These are phyloP conservation scores for Drosophila putrida DNA, from an alignment of 2,888 invertebrate genomes.

Conservation along the genomic window DNA sequence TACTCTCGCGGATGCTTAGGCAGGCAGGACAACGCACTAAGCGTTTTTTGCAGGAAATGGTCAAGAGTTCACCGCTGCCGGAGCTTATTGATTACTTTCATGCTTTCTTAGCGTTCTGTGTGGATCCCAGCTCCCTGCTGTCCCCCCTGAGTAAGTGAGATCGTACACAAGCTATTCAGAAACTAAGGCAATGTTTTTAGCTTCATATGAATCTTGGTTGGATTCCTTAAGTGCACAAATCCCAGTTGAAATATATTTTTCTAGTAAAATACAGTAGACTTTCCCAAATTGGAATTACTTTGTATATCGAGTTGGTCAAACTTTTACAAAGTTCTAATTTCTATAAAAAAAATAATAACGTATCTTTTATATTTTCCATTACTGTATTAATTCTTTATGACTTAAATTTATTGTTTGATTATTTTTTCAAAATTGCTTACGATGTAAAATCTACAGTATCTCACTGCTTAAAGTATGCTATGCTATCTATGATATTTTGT, in stretches of 20 bases:
- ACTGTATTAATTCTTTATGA: too few relatives aligned
- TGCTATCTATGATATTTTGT: too few relatives aligned
- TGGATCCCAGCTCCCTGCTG: constrained; percentile 93
- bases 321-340: too few relatives aligned
- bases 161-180: background rate
- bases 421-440: too few relatives aligned
- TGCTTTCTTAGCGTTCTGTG: constrained; percentile 97
- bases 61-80: constrained; percentile 91
- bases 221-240: constrained; percentile 51
- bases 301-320: too few relatives aligned
- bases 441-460: too few relatives aligned
- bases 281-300: background rate
- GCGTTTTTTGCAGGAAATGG: constrained; percentile 89
- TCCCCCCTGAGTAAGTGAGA: constrained; percentile 93
- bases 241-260: constrained; percentile 33
- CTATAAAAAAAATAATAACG: too few relatives aligned
- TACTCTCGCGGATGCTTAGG: constrained; percentile 91
- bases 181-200: constrained; percentile 1
- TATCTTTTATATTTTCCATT: too few relatives aligned
- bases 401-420: too few relatives aligned
- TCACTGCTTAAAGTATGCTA: too few relatives aligned
- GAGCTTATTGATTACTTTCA: constrained; percentile 97
- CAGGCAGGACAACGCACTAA: constrained; percentile 87
- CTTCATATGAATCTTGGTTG: constrained; percentile 11
- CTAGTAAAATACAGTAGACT: background rate